These are phyloP conservation scores for Arvicanthis niloticus DNA, from an alignment of 2,113 vertebrate species.

Conservation along the genomic window DNA sequence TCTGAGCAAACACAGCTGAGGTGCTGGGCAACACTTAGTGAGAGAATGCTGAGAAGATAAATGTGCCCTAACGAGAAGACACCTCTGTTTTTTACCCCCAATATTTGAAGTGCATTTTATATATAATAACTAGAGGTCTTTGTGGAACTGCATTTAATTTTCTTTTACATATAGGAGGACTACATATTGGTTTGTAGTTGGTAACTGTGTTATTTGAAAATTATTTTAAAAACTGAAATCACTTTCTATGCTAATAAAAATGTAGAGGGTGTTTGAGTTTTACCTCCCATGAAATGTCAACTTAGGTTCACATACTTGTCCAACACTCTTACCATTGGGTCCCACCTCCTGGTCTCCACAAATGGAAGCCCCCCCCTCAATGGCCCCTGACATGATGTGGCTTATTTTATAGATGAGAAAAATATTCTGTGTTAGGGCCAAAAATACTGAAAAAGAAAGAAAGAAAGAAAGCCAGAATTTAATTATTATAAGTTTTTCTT, in stretches of 20 bases:
- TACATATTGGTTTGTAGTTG: not conserved
- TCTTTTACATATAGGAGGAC: not conserved
- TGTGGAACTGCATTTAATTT: slow-evolving; percentile 27
- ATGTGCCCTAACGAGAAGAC: slow-evolving; percentile 5
- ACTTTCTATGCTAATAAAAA: not conserved
- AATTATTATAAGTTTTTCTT: slow-evolving; percentile 26
- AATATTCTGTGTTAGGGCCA: not conserved
- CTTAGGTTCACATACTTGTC: not conserved
- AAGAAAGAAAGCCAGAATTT: slow-evolving; percentile 12
- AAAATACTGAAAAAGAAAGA: not conserved
- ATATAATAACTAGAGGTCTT: not conserved
- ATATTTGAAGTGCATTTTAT: slow-evolving; percentile 41
- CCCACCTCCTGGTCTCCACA: not conserved
- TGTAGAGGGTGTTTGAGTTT: not conserved
- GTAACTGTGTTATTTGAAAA: slow-evolving; percentile 26
- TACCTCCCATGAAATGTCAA: not conserved
- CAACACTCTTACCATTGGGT: not conserved
- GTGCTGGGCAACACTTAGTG: slow-evolving; percentile 51
- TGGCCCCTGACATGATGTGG: not conserved
- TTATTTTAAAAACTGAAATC: not conserved
- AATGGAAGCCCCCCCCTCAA: not conserved
- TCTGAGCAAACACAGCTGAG: slow-evolving; percentile 23
- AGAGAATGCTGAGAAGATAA: not conserved
- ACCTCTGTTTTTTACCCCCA: not conserved
- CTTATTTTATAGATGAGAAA: slow-evolving; percentile 2